Conservation (phyloP, 1,140 invertebrate genomes). For the Cydia fagiglandana region DNA sequence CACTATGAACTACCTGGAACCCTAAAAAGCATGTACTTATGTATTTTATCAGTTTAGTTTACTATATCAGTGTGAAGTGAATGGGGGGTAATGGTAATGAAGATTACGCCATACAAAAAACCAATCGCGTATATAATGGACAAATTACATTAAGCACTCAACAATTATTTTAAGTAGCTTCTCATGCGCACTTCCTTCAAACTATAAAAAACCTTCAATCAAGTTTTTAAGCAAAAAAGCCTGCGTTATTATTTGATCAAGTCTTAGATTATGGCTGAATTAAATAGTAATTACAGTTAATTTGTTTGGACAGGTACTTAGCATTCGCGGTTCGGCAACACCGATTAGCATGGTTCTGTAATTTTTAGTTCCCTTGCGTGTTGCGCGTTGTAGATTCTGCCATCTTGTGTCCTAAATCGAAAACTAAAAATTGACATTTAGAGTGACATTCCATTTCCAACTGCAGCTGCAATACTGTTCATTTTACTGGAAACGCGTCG, state of each 20-base stretch:
- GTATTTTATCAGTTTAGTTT: neutral
- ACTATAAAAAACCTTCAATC: conserved; percentile 10
- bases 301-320: conserved; percentile 41
- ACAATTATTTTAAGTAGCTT: conserved; percentile 26
- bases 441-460: no score
- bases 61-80: neutral
- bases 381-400: no score
- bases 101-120: neutral
- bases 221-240: conserved; percentile 5
- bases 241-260: conserved; percentile 33
- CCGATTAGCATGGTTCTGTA: conserved; percentile 2
- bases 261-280: conserved; percentile 33
- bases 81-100: neutral
- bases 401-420: no score
- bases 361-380: neutral
- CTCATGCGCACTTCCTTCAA: conserved; percentile 16
- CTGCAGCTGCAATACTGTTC: no score
- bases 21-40: no score
- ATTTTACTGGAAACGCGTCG: no score
- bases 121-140: conserved; percentile 14
- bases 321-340: conserved; percentile 17
- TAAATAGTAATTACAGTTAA: conserved; percentile 29
- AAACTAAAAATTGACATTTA: no score
- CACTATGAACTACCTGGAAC: no score
- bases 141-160: conserved; percentile 27